Conservation (phyloP, 2,797 vertebrate species). For the Lepilemur septentrionalis region DNA sequence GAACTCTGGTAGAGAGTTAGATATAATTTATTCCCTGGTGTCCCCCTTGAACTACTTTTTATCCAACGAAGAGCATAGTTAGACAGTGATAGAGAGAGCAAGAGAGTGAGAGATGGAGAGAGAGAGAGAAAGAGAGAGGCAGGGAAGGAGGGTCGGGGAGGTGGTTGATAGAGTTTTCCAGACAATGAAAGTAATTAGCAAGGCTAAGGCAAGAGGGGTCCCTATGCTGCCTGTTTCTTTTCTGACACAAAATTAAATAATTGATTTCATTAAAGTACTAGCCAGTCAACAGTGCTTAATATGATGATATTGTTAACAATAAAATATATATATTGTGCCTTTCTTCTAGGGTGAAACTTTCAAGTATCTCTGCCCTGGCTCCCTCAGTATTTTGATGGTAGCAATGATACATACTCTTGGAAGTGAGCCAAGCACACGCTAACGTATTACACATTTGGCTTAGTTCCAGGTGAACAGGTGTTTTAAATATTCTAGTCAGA, state of each 20-base stretch:
- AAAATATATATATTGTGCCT: neutral
- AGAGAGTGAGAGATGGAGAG: neutral
- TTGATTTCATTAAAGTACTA: slow-evolving; percentile 52
- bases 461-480: slow-evolving; percentile 70
- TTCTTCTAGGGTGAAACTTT: neutral
- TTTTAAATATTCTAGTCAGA: slow-evolving; percentile 75
- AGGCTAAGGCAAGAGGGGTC: neutral
- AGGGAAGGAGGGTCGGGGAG: neutral
- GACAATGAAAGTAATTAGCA: neutral
- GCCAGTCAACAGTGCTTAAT: slow-evolving; percentile 4
- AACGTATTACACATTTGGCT: slow-evolving; percentile 67
- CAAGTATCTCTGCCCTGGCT: slow-evolving; percentile 27
- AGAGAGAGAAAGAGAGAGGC: no score
- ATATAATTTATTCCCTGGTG: neutral
- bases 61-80: neutral
- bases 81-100: neutral
- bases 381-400: slow-evolving; percentile 50
- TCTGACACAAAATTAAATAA: slow-evolving; percentile 25
- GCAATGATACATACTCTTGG: slow-evolving; percentile 25
- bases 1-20: neutral
- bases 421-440: slow-evolving; percentile 41
- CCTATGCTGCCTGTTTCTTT: neutral
- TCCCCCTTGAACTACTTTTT: neutral
- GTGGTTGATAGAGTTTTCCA: neutral
- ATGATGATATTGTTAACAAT: slow-evolving; percentile 33